Percentiles rank a stretch among this genome's conserved stretches.
Evolutionary conservation across 2,888 invertebrate species (phyloP).

Genomic region (Nectonema munidae): DNA sequence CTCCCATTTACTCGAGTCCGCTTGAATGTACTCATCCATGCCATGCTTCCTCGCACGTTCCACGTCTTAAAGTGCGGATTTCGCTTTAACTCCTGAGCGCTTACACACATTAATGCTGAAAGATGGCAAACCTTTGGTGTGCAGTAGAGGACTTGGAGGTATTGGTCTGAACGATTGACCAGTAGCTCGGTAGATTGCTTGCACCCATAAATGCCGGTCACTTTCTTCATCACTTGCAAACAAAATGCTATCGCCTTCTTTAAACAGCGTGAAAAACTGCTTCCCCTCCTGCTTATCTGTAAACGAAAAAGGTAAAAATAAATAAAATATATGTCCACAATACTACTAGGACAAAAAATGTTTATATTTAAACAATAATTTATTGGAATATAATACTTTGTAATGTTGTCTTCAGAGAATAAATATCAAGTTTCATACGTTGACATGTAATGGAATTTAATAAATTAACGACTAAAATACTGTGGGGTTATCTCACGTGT

Average conservation of each 20-base stretch:
- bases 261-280: constrained; percentile 86
- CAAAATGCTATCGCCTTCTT: constrained; percentile 81
- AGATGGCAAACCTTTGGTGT: constrained; percentile 10
- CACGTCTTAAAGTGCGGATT: constrained; percentile 33
- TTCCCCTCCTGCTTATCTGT: constrained; percentile 58
- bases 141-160: constrained; percentile 31
- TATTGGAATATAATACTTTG: no score
- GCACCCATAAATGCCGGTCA: constrained; percentile 91
- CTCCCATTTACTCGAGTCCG: constrained; percentile 87
- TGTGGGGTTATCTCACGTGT: no score
- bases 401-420: no score
- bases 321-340: no score
- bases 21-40: constrained; percentile 93
- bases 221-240: constrained; percentile 86
- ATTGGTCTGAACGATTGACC: constrained; percentile 96
- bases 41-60: constrained; percentile 88
- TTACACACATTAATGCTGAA: no score
- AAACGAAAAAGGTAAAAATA: no score
- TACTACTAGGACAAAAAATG: no score
- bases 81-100: neutral
- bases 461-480: no score
- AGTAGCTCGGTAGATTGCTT: constrained; percentile 94
- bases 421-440: no score
- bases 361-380: no score
- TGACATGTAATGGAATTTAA: no score